Evolutionary conservation across 2,113 vertebrate genomes (phyloP), one percentile per base, ranked within the genome.

Genomic region (Nibea albiflora): DNA sequence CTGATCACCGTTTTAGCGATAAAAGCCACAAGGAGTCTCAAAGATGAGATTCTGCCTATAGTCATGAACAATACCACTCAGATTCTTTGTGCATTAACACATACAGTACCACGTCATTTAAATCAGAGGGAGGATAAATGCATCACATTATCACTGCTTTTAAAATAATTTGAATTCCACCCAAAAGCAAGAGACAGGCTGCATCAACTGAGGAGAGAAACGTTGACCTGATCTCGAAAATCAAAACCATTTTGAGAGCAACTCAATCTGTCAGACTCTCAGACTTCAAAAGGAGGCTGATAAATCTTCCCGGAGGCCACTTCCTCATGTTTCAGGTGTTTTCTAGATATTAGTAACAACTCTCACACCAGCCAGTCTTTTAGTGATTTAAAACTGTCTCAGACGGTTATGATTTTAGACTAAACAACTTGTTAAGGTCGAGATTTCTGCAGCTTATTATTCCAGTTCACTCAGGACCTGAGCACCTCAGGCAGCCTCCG

Each of bases 401-500:
- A 76, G 31, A 63, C 26, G 54, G 58, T 60, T 72, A 31, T n/a
- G 16, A 54, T 60, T 76, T 58, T 49, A 24, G 22, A 71, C 47
- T 56, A 49, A 73, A 87, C 78, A 50, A 71, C 17, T 68, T n/a
- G 39, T 56, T 4, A 22, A 31, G 22, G n/a, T 65, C 35, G 54
- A 56, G 66, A 14, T 71, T 76, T 65, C 58, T 35, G 24, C 47
- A 39, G 47, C 54, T 16, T 61, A 24, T 83, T 88, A 24, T 83
- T 88, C 60, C 50, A 80, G 19, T 83, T 75, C 28, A 71, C 35
- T 87, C 28, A 56, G 69, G 76, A 87, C 61, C 63, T 62, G 52
- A 74, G 68, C 73, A 85, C 81, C 83, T 88, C 44, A 1, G 65
- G 73, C 84, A 73, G 67, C 56, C 20, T 44, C 84, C 67, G 67